Base-by-base conservation (phyloP, 35 echinoderm and acorn worm genomes). In the Heliocidaris erythrogramma region DNA sequence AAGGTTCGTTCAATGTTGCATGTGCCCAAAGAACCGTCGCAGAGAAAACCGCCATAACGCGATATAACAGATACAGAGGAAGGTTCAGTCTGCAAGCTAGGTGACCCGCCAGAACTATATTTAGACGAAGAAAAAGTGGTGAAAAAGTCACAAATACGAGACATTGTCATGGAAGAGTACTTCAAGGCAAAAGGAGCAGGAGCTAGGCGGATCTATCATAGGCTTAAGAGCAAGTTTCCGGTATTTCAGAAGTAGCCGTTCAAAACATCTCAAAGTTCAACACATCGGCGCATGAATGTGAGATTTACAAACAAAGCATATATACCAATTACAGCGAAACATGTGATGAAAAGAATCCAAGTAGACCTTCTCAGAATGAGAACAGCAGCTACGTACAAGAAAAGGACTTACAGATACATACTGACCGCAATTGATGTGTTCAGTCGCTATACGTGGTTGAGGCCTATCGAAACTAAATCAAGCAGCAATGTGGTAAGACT, bases 1-100 rank as follows among this genome's bases (percentile, higher is more conserved):
- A 94, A 21, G 94, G 94, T 24, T 86, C 71, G 31, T 94, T 94
- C 84, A 85, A 88, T 59, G 94, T 94, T 42, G 65, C 94, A 94
- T 86, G 71, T 59, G 48, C 31, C 49, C 21, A 94, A 30, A 47
- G 94, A 30, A 88, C 94, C 29, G 9, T n/a, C 31, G 48, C 48
- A 13, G 94, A 94, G 86, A 53, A 94, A 85, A 30, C 94, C 49
- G 94, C 94, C 85, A 86, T 94, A 86, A 53, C 85, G 8, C 94
- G 94, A 30, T 94, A 85, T 88, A 86, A 94, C 85, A 86, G 94
- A 53, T 86, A 88, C 52, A 94, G 94, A 88, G 30, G 49, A 86
- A 71, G 78, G 47, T 94, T 85, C 84, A 85, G 60, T 87, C 85
- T 94, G 85, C 71, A 85, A 48, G n/a, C n/a, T n/a, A n/a, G 94